A percentile compares a stretch with the other conserved stretches of the same genome.
phyloP scores from a whole-genome alignment of 2,113 vertebrate species.

The Siphamia tubifer region DNA sequence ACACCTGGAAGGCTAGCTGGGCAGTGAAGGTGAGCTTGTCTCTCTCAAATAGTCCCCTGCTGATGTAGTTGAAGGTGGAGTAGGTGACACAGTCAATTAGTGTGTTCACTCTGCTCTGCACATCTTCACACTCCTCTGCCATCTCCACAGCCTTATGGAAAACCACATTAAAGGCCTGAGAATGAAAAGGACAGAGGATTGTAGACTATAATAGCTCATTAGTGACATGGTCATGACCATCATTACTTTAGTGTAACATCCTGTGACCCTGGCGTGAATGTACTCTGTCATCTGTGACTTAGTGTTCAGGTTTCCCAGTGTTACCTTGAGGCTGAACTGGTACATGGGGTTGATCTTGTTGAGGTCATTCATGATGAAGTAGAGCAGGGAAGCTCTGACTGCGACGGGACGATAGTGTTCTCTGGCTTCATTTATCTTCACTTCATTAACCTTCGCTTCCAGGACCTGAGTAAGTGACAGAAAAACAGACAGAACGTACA shows the following conservation, averaged over 20 bases:
- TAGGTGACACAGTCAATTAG: constrained; percentile 75
- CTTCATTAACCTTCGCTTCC: constrained; percentile 83
- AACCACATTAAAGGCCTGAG: constrained; percentile 81
- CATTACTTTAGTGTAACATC: no score
- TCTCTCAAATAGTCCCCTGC: constrained; percentile 79
- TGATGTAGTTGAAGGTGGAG: constrained; percentile 82
- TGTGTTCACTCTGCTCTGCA: constrained; percentile 74
- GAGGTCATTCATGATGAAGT: constrained; percentile 84
- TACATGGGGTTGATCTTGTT: constrained; percentile 89
- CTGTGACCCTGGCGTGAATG: no score
- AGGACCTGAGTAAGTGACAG: constrained; percentile 66
- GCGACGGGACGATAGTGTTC: constrained; percentile 82
- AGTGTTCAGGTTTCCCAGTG: background rate
- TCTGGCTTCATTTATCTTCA: constrained; percentile 82
- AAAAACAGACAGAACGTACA: background rate
- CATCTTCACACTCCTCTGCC: constrained; percentile 73
- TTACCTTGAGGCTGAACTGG: constrained; percentile 85
- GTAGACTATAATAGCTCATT: background rate
- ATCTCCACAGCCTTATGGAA: constrained; percentile 81
- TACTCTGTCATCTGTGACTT: no score
- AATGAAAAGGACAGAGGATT: background rate
- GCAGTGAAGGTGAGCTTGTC: constrained; percentile 81
- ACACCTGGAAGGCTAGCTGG: constrained; percentile 78
- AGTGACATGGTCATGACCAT: background rate
- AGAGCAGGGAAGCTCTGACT: constrained; percentile 81